Conservation (phyloP, 2,888 invertebrate species). For the Metopia argyrocephala region DNA sequence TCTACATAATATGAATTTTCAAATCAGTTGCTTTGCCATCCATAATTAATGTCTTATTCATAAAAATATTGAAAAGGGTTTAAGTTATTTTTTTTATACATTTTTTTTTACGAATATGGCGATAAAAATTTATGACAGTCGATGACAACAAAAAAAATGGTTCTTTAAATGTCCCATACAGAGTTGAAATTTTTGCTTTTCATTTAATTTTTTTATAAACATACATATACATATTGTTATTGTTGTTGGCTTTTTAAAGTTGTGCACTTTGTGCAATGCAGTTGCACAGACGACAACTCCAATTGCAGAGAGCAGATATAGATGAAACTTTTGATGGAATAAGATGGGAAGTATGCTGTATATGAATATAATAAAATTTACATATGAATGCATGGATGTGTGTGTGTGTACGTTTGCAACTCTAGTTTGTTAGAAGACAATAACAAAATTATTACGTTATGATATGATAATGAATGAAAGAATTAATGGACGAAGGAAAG, state of each 20-base stretch:
- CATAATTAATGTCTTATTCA: no score
- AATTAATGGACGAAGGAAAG: slow-evolving; percentile 1
- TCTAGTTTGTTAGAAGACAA: not conserved
- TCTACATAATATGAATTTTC: no score
- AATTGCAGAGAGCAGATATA: slow-evolving; percentile 31
- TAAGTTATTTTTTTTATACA: no score
- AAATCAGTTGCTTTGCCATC: no score
- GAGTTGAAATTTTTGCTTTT: not conserved
- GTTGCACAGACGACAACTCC: slow-evolving; percentile 41
- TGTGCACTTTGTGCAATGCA: not conserved
- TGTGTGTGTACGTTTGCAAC: not conserved
- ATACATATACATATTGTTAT: not conserved
- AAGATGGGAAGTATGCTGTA: not conserved
- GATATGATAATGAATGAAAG: slow-evolving; percentile 6
- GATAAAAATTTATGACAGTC: no score
- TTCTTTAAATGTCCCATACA: not conserved
- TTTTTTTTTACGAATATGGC: no score
- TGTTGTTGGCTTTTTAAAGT: not conserved
- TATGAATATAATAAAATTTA: slow-evolving; percentile 11
- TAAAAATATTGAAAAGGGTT: no score
- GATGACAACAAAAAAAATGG: no score
- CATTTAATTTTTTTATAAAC: not conserved
- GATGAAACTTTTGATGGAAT: not conserved
- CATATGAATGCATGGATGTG: slow-evolving; percentile 16
- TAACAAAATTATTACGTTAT: slow-evolving; percentile 21